phyloP scores from a whole-genome alignment of 2,113 vertebrate genomes.

The Acanthochromis polyacanthus region DNA sequence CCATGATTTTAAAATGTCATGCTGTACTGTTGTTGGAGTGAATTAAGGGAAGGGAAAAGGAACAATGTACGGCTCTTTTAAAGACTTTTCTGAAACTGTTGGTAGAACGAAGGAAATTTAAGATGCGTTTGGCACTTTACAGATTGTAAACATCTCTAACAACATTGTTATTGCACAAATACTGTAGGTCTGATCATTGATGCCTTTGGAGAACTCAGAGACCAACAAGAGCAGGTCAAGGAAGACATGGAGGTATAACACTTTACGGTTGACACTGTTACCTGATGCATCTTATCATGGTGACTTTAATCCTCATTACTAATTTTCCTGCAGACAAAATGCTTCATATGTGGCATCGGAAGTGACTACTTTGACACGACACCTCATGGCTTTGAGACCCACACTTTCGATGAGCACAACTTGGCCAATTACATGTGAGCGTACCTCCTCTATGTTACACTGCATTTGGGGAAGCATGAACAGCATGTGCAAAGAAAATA shows the following conservation, averaged over 20 bases:
- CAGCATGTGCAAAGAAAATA: neutral
- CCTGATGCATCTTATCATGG: neutral
- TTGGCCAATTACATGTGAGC: constrained; percentile 91
- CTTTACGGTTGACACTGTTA: neutral
- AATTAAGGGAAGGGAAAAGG: constrained; percentile 1
- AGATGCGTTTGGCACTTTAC: neutral
- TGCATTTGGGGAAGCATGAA: neutral
- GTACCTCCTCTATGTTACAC: neutral
- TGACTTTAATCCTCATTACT: neutral
- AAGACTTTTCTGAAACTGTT: neutral
- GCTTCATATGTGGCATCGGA: constrained; percentile 94
- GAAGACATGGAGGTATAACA: constrained; percentile 92
- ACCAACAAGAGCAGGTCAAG: constrained; percentile 92
- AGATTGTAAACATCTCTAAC: neutral
- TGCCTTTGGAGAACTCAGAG: constrained; percentile 91
- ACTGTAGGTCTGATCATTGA: constrained; percentile 90
- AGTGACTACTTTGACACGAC: constrained; percentile 96
- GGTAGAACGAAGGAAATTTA: too few relatives aligned
- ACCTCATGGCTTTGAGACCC: constrained; percentile 93
- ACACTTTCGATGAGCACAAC: constrained; percentile 94
- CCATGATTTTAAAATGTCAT: neutral
- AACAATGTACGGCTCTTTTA: neutral
- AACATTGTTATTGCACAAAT: constrained; percentile 8
- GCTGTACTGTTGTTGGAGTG: neutral
- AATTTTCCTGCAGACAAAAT: constrained; percentile 88